Percentiles rank a stretch among this genome's conserved stretches.
phyloP scores from a whole-genome alignment of 2,113 vertebrate species.

The Peromyscus californicus region DNA sequence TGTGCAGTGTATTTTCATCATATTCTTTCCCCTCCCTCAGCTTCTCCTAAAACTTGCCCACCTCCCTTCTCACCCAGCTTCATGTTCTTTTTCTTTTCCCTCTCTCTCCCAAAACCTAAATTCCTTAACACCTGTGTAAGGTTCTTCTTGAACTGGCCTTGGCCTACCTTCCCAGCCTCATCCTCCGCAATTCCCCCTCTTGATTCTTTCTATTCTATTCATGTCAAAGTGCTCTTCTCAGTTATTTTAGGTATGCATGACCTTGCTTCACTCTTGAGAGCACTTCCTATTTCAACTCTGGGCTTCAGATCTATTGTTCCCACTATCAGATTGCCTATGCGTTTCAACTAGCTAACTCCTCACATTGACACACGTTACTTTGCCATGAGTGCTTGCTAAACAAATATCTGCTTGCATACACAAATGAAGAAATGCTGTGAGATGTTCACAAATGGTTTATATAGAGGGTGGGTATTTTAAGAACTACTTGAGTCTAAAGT shows the following conservation, averaged over 20 bases:
- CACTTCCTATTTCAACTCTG: not conserved
- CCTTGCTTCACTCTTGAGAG: slow-evolving; percentile 26
- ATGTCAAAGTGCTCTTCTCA: not conserved
- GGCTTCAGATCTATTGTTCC: not conserved
- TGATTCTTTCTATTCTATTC: not conserved
- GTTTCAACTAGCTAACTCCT: not conserved
- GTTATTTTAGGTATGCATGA: slow-evolving; percentile 33
- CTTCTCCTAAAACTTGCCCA: not conserved
- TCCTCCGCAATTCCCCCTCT: not conserved
- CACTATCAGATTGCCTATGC: not conserved
- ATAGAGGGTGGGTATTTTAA: not conserved
- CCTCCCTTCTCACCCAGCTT: not conserved
- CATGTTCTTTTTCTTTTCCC: not conserved
- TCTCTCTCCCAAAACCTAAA: not conserved
- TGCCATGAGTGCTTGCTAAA: not conserved
- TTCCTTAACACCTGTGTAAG: not conserved
- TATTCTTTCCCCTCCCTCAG: not conserved
- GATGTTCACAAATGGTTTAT: not conserved
- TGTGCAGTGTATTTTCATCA: not conserved
- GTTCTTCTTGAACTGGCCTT: not conserved
- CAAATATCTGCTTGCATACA: not conserved
- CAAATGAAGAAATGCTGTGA: not conserved
- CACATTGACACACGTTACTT: not conserved
- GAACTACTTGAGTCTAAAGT: not conserved
- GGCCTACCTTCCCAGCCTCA: not conserved